A percentile compares a stretch with the other conserved stretches of the same genome.
Conservation (phyloP, 2,888 invertebrate genomes). For the Galerucella calmariensis region DNA sequence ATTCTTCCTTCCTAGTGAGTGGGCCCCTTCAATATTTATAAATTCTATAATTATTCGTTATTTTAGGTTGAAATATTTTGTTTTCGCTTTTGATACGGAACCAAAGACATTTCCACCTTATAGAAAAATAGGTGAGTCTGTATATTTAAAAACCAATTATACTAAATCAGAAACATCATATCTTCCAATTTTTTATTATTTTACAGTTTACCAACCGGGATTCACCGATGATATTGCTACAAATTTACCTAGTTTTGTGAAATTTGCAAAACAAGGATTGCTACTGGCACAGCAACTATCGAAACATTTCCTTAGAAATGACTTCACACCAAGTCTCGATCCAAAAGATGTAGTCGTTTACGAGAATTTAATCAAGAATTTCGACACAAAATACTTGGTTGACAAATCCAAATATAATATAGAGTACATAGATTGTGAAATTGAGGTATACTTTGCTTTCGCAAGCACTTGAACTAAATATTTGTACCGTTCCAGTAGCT, state of each 20-base stretch:
- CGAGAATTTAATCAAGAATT: constrained; percentile 3
- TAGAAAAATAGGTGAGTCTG: constrained; percentile 24
- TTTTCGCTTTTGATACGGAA: constrained; percentile 31
- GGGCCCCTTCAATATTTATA: no score
- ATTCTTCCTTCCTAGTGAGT: no score
- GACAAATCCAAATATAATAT: constrained; percentile 13
- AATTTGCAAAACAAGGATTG: constrained; percentile 24
- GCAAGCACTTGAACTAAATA: no score
- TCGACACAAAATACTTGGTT: constrained; percentile 19
- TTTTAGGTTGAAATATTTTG: constrained; percentile 33
- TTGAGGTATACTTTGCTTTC: constrained; percentile 4
- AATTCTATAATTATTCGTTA: neutral
- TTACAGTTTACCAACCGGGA: constrained; percentile 34
- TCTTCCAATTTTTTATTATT: neutral
- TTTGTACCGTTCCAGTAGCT: no score
- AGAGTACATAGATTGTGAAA: constrained; percentile 9
- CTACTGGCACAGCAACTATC: constrained; percentile 24
- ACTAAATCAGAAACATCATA: no score
- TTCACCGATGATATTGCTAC: constrained; percentile 24
- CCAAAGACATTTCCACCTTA: constrained; percentile 27
- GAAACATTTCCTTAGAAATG: constrained; percentile 24
- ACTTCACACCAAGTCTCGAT: constrained; percentile 11
- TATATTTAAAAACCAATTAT: neutral
- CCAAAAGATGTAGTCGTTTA: constrained; percentile 1
- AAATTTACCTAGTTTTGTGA: constrained; percentile 24